Base-by-base conservation (phyloP, 2,797 vertebrate species). In the Neostethus bicornis region DNA sequence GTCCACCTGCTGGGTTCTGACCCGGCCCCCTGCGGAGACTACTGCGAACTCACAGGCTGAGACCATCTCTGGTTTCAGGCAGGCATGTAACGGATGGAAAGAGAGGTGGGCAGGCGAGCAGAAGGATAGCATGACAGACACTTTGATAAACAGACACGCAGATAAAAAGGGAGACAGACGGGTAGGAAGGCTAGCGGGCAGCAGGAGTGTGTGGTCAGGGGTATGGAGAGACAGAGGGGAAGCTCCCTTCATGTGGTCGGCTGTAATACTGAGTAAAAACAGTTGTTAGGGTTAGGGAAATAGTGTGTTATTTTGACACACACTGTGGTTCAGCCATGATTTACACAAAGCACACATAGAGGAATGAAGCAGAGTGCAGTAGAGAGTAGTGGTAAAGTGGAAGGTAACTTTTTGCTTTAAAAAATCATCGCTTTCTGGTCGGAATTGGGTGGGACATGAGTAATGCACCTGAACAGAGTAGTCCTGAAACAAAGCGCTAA, bases 1-100 rank as follows among this genome's bases (percentile, higher is more conserved):
- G 16, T 70, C 70, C 81, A 81, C 85, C 86, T 80, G 84, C 85
- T 73, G 85, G 42, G 81, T 58, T 56, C 75, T 83, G 85, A 86
- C 81, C 85, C 23, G 35, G 29, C 42, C 68, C 38, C 85, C 81
- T 21, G 68, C 51, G 0, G 82, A 26, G 80, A 37, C 28, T 37
- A 7, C 67, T 19, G 54, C 6, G 66, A 41, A 66, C 66, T 54
- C 67, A 1, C 17, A 56, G 71, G 58, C 79, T 70, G 67, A 61
- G 68, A 60, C 59, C 72, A 64, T 78, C 77, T 83, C 51, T 37
- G 54, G 61, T 73, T 71, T 69, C 64, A 49, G 53, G 17, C 41
- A 35, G 66, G 62, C 64, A 16, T 44, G 16, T 51, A 63, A 28
- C 67, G 52, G 64, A 53, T 59, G 51, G 61, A 56, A 43, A 42